These are phyloP conservation scores for Hyles lineata DNA, from an alignment of 2,888 invertebrate species.

Conservation along the genomic window DNA sequence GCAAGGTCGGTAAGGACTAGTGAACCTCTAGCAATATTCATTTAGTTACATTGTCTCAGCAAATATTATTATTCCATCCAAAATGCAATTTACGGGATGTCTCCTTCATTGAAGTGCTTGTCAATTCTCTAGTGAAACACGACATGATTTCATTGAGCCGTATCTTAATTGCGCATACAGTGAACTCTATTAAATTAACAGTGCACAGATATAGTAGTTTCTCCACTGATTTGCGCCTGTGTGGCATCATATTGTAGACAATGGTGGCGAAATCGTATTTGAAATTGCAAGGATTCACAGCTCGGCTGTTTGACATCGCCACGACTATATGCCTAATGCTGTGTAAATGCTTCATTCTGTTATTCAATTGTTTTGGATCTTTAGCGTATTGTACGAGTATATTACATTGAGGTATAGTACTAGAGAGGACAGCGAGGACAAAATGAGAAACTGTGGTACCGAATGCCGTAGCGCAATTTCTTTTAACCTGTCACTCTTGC, in stretches of 20 bases:
- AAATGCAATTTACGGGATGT: not conserved
- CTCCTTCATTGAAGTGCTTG: not conserved
- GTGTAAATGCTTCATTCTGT: not conserved
- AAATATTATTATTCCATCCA: not conserved
- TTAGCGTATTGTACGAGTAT: not conserved
- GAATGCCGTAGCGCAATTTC: too few relatives aligned
- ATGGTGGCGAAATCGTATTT: not conserved
- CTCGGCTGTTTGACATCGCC: not conserved
- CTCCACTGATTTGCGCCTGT: constrained; percentile 5
- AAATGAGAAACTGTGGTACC: too few relatives aligned
- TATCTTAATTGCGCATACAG: constrained; percentile 16
- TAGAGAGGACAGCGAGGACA: too few relatives aligned
- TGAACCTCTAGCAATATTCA: too few relatives aligned
- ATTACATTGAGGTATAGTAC: not conserved
- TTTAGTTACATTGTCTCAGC: not conserved
- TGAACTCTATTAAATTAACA: constrained; percentile 16
- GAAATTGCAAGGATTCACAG: not conserved
- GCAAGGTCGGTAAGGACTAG: too few relatives aligned
- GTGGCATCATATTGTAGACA: not conserved
- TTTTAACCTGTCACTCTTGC: too few relatives aligned
- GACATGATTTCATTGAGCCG: not conserved
- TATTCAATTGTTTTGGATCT: not conserved
- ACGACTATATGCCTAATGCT: not conserved
- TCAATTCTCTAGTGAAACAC: constrained; percentile 2
- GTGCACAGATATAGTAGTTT: not conserved